phyloP scores from a whole-genome alignment of 2,113 vertebrate species.

The Grantiella picta region DNA sequence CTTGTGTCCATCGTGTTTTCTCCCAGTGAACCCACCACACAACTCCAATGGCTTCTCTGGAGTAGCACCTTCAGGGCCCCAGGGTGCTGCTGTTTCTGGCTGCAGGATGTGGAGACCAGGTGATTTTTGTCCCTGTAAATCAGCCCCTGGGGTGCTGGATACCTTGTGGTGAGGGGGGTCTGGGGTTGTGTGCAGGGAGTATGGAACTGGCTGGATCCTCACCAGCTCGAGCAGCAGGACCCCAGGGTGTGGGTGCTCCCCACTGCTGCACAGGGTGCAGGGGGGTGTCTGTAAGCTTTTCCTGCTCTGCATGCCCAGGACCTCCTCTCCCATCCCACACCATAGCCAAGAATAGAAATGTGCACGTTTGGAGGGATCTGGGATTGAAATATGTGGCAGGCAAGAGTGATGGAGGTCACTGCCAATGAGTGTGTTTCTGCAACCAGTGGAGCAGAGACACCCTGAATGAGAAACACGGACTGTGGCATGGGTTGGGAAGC shows the following conservation, averaged over 20 bases:
- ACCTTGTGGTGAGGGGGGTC: rapidly evolving
- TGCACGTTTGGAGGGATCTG: background rate
- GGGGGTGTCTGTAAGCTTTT: background rate
- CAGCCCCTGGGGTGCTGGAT: background rate
- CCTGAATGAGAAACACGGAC: background rate
- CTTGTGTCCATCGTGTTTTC: background rate
- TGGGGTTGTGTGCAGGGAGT: rapidly evolving
- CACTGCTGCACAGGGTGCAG: rapidly evolving
- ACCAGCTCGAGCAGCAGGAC: background rate
- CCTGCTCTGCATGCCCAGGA: rapidly evolving
- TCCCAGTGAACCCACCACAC: background rate
- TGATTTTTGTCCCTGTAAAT: background rate
- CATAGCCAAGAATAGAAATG: rapidly evolving
- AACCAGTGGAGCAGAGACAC: background rate
- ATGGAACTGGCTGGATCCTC: background rate
- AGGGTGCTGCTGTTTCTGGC: background rate
- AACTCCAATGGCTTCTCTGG: background rate
- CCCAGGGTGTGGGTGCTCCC: background rate
- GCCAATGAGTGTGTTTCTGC: background rate
- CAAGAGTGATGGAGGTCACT: background rate
- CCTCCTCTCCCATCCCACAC: background rate
- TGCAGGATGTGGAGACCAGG: background rate
- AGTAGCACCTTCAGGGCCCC: rapidly evolving
- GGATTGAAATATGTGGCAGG: background rate
- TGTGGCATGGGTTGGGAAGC: rapidly evolving